Base-by-base conservation (phyloP, 1,140 invertebrate genomes). In the Listronotus bonariensis region DNA sequence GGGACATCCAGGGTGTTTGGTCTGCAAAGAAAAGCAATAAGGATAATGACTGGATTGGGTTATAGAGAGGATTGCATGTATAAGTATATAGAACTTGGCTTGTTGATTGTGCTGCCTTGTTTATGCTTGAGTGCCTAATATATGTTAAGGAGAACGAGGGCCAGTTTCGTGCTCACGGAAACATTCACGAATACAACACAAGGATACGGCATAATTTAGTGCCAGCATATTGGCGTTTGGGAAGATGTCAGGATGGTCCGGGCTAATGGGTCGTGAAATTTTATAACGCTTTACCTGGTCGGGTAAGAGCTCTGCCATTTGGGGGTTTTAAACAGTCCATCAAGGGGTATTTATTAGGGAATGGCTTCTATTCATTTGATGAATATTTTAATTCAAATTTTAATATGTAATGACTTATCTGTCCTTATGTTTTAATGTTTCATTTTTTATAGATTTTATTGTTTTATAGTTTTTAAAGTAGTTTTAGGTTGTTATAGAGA, bases 171-270 rank as follows among this genome's bases (percentile, higher is more conserved):
- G 20, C 20, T 26, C 20, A 26, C 5, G 20, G 5, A 26, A 5
- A 26, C 5, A 5, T 26, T 5, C 20, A 26, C 5, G 20, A 26
- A 1, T 26, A 26, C 20, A 3, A 26, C 20, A 52, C 31, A 1
- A 31, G 18, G 0, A 6, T 12, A n/a, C 4, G 6, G 34, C 11
- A 20, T 10, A 34, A 52, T 36, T 52, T 52, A n/a, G n/a, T 34
- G 34, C 49, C 49, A 6, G 10, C n/a, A 17, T 52, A 52, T 17
- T 32, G 49, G 10, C 49, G 20, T 17, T 6, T 52, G 7, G 0
- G 49, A 20, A 34, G 20, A 26, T 52, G 49, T 17, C 49, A 52
- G 6, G 20, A 34, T 52, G 49, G 49, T 31, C 26, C 26, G 12
- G 49, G 49, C 10, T 52, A 52, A 10, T 52, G 49, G 49, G 31